A percentile compares a stretch with the other conserved stretches of the same genome.
These are phyloP conservation scores for Lagopus muta DNA, from an alignment of 2,113 vertebrate genomes.

Conservation along the genomic window DNA sequence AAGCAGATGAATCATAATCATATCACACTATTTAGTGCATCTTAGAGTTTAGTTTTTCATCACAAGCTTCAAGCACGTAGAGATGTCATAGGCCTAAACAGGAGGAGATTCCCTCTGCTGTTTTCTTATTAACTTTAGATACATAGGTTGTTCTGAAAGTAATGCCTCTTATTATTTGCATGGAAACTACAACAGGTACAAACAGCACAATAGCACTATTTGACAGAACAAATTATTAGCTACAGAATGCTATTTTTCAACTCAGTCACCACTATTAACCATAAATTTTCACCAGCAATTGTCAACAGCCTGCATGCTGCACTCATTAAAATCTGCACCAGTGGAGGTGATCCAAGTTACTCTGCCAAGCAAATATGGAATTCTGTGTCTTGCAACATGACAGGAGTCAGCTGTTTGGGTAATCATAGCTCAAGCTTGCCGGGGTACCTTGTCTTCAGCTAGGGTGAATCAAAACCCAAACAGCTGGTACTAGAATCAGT, in stretches of 20 bases:
- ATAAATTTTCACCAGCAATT: too few relatives aligned
- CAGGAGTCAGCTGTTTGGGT: fast-evolving
- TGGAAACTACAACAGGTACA: too few relatives aligned
- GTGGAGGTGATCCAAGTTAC: too few relatives aligned
- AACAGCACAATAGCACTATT: too few relatives aligned
- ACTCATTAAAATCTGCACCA: too few relatives aligned
- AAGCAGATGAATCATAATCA: background rate
- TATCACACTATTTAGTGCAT: background rate
- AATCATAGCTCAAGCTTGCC: background rate
- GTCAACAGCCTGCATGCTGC: too few relatives aligned
- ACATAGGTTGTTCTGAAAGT: too few relatives aligned
- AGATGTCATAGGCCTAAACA: background rate
- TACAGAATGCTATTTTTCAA: too few relatives aligned
- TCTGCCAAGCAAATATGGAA: background rate
- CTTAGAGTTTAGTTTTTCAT: background rate
- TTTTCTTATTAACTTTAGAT: background rate
- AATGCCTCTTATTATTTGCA: too few relatives aligned
- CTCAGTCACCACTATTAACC: too few relatives aligned
- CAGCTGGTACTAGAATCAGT: background rate
- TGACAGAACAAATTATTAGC: too few relatives aligned
- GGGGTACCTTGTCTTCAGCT: background rate
- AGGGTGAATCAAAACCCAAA: background rate
- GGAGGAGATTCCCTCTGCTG: background rate
- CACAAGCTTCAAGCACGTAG: background rate
- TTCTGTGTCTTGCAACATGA: background rate